phyloP scores from a whole-genome alignment of 2,888 invertebrate genomes.

The Tenthredo distinguenda region DNA sequence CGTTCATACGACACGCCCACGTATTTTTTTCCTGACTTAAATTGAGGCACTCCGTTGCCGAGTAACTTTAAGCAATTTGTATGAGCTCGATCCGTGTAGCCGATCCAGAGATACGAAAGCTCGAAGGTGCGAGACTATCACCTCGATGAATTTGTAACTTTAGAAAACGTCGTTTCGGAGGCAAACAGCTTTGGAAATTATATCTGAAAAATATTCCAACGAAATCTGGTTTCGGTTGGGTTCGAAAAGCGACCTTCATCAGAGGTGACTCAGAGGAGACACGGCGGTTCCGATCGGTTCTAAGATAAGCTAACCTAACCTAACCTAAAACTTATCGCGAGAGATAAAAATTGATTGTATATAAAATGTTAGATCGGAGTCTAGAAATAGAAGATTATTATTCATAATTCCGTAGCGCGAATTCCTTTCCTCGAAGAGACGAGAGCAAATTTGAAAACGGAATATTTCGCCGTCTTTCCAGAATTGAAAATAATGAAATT shows the following conservation, averaged over 20 bases:
- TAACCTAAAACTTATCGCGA: neutral
- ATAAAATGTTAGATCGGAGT: neutral
- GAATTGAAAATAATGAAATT: conserved; percentile 22
- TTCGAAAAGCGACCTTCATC: neutral
- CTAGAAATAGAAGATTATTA: neutral
- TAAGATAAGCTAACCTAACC: neutral
- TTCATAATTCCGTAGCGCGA: neutral
- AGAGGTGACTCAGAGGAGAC: neutral
- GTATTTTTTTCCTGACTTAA: neutral
- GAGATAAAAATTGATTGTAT: neutral
- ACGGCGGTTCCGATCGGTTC: neutral
- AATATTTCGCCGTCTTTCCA: neutral
- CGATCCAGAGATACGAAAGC: neutral
- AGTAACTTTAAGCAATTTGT: neutral
- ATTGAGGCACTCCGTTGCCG: neutral
- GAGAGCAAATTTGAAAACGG: neutral
- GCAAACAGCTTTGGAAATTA: too few relatives aligned
- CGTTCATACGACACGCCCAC: neutral
- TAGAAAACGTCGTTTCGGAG: neutral
- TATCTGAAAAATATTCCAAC: too few relatives aligned
- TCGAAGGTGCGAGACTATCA: neutral
- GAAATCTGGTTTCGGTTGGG: neutral
- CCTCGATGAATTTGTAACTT: neutral
- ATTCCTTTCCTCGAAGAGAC: neutral
- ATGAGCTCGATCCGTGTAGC: neutral